Evolutionary conservation across 2,888 invertebrate genomes (phyloP).

Genomic region (Odontocolon sp.): DNA sequence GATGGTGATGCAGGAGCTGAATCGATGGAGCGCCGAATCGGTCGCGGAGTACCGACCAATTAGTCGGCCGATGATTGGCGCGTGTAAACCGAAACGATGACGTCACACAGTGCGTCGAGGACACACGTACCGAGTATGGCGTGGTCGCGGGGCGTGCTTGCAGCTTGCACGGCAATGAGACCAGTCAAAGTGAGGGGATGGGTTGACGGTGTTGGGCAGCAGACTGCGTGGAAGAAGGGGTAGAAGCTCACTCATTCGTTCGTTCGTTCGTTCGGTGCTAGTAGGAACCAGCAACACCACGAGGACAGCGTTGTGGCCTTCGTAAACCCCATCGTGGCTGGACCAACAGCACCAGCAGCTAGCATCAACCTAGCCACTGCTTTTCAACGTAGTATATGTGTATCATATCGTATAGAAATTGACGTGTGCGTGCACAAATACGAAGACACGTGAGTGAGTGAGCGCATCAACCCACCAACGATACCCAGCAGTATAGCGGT

Average conservation of each 20-base stretch:
- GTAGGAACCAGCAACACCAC: neutral
- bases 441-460: slow-evolving; percentile 25
- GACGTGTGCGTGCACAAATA: slow-evolving; percentile 5
- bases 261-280: neutral
- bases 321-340: slow-evolving; percentile 56
- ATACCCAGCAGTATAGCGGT: slow-evolving; percentile 14
- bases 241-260: neutral
- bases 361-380: slow-evolving; percentile 31
- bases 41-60: slow-evolving; percentile 78
- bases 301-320: slow-evolving; percentile 47
- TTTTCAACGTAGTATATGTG: slow-evolving; percentile 36
- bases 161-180: slow-evolving; percentile 17
- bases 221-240: neutral
- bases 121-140: slow-evolving; percentile 1
- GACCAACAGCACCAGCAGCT: slow-evolving; percentile 12
- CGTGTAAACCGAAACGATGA: slow-evolving; percentile 78
- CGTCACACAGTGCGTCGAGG: slow-evolving; percentile 70
- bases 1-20: slow-evolving; percentile 39
- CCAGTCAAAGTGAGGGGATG: too few species aligned
- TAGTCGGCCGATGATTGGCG: slow-evolving; percentile 79
- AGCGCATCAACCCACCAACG: slow-evolving; percentile 35
- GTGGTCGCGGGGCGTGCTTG: too few species aligned
- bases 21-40: slow-evolving; percentile 71
- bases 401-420: slow-evolving; percentile 38
- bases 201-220: neutral